These are phyloP conservation scores for Tricholaema leucomelas DNA, from an alignment of 2,113 vertebrate species.

Conservation along the genomic window DNA sequence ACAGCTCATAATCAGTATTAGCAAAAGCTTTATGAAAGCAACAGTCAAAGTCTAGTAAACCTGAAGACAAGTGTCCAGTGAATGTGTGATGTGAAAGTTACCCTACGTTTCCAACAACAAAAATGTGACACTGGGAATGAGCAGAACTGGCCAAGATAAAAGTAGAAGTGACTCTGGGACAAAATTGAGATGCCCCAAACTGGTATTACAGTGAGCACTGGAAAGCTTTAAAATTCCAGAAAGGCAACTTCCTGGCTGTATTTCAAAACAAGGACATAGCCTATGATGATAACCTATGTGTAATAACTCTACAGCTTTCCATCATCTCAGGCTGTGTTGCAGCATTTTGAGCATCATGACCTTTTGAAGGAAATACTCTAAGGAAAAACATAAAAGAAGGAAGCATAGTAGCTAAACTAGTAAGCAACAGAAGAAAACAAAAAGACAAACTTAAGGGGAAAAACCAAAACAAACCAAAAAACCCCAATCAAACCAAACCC, in stretches of 20 bases:
- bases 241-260: background rate
- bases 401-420: background rate
- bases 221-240: background rate
- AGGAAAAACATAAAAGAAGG: background rate
- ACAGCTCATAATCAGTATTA: background rate
- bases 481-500: too few species aligned
- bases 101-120: background rate
- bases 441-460: background rate
- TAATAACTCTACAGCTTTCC: background rate
- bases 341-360: background rate
- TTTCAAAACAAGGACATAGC: background rate
- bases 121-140: background rate
- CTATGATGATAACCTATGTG: background rate
- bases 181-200: background rate
- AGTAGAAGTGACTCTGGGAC: background rate
- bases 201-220: background rate
- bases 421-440: background rate
- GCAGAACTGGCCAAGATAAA: background rate
- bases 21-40: background rate
- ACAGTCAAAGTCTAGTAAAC: background rate
- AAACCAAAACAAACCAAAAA: too few species aligned
- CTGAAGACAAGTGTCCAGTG: background rate
- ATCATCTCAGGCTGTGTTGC: background rate
- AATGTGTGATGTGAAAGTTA: background rate
- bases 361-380: background rate